Base-by-base conservation (phyloP, 2,888 invertebrate genomes). In the Lithodes maja region DNA sequence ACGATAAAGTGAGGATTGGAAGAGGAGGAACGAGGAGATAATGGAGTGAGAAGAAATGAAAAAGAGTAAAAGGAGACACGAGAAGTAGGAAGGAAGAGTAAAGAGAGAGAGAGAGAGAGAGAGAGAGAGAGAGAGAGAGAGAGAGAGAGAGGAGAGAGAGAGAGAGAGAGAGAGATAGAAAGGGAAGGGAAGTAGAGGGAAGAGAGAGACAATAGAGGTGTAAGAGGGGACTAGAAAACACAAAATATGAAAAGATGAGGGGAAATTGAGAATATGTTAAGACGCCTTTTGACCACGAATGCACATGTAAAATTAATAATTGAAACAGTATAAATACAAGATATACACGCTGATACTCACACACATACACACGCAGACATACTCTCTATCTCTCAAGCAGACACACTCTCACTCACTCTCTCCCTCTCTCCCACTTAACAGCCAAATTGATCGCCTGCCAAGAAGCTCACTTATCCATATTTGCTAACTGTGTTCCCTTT, bases 401-500 rank as follows among this genome's bases (percentile, higher is more conserved):
- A 80, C 55, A 80, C 80, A 54, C 54, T 54, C 80, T 33, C 77
- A 77, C 77, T 33, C 53, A 79, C 52, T 53, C 77, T 33, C 75
- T 33, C 79, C 7, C 75, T 17, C 75, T 17, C 75, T 17, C 75
- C 15, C 17, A 75, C 17, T 17, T 3, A 75, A n/a, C n/a, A n/a
- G n/a, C n/a, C n/a, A n/a, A n/a, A n/a, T n/a, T n/a, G n/a, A n/a
- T n/a, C n/a, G n/a, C n/a, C n/a, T n/a, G n/a, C n/a, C n/a, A n/a
- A n/a, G n/a, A n/a, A n/a, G n/a, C n/a, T n/a, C n/a, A n/a, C n/a
- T n/a, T n/a, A n/a, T n/a, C n/a, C n/a, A n/a, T n/a, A n/a, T n/a
- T n/a, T n/a, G n/a, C n/a, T n/a, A n/a, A n/a, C n/a, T n/a, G n/a
- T n/a, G n/a, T n/a, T n/a, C n/a, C n/a, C n/a, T n/a, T n/a, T n/a